Evolutionary conservation across 2,113 vertebrate genomes (phyloP), one percentile per base, ranked within the genome.

Genomic region (Corynorhinus townsendii): DNA sequence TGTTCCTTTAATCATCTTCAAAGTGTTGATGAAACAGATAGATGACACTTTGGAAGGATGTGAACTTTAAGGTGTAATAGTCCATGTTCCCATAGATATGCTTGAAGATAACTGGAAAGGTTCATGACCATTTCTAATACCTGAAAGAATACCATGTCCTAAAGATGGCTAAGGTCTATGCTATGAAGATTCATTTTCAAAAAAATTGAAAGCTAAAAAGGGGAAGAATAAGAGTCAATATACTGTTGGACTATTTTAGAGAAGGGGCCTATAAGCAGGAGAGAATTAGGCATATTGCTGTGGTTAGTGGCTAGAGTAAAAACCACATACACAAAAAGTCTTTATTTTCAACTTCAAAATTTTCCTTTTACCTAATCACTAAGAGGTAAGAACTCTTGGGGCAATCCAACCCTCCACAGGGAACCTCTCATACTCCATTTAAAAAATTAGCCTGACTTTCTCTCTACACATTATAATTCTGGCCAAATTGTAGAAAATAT

Each of bases 401-500:
- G 9, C 45, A 28, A 72, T 28, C 22, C 22, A 77, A 5, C 72
- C 59, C 69, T 43, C 52, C 38, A 79, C 30, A 95, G 59, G n/a
- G 38, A 89, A 75, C 1, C 19, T 64, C 24, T 94, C 17, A 38
- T 19, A 73, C 17, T 79, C 62, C 22, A 73, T 64, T 90, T 73
- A 38, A 92, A 93, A 92, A 68, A 79, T 79, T 68, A 92, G 12
- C 14, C 28, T 82, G 6, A 20, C 7, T 17, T 91, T 94, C 28
- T 82, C 16, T 89, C 15, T 77, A 59, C 6, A 38, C 11, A 49
- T 92, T 95, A 35, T 40, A 79, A 49, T 90, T 77, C 72, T 90
- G 43, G 16, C 45, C 72, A 95, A 82, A 16, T 82, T 52, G 0
- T 94, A 45, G 86, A 92, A 95, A 95, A 96, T 45, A 86, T 87